A percentile compares a stretch with the other conserved stretches of the same genome.
Evolutionary conservation across 1,140 invertebrate species (phyloP).

Genomic region (Meteorus sp.): DNA sequence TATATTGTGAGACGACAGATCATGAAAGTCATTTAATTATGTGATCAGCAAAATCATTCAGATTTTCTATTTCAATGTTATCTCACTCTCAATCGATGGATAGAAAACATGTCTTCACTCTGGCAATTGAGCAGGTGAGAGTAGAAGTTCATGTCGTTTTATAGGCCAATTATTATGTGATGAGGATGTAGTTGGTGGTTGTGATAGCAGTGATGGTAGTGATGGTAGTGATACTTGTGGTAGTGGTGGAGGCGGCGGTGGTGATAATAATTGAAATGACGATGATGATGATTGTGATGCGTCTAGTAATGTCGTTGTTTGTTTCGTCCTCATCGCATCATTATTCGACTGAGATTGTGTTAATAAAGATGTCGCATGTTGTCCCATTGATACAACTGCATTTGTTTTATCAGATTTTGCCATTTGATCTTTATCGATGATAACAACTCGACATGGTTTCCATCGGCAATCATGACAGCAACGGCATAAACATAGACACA

Average conservation of each 20-base stretch:
- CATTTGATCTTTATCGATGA: slow-evolving; percentile 40
- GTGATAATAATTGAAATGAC: slow-evolving; percentile 13
- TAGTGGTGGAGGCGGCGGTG: slow-evolving; percentile 32
- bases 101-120: slow-evolving; percentile 35
- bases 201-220: slow-evolving; percentile 2
- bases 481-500: slow-evolving; percentile 65
- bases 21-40: too few relatives aligned
- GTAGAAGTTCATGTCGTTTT: slow-evolving; percentile 46
- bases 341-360: too few relatives aligned
- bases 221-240: slow-evolving; percentile 26
- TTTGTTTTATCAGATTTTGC: slow-evolving; percentile 34
- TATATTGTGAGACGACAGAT: too few relatives aligned
- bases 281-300: slow-evolving; percentile 24
- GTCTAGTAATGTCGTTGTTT: slow-evolving; percentile 16
- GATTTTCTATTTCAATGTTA: too few relatives aligned
- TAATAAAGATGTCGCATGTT: slow-evolving; percentile 26
- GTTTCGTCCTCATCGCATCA: too few relatives aligned
- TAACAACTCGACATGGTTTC: slow-evolving; percentile 39
- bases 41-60: neutral
- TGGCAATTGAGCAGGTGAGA: slow-evolving; percentile 50
- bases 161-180: slow-evolving; percentile 30
- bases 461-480: slow-evolving; percentile 57
- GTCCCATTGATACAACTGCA: slow-evolving; percentile 24
- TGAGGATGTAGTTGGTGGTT: slow-evolving; percentile 32
- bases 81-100: neutral